Evolutionary conservation across 1,140 invertebrate species (phyloP).

Genomic region (Araneus ventricosus): DNA sequence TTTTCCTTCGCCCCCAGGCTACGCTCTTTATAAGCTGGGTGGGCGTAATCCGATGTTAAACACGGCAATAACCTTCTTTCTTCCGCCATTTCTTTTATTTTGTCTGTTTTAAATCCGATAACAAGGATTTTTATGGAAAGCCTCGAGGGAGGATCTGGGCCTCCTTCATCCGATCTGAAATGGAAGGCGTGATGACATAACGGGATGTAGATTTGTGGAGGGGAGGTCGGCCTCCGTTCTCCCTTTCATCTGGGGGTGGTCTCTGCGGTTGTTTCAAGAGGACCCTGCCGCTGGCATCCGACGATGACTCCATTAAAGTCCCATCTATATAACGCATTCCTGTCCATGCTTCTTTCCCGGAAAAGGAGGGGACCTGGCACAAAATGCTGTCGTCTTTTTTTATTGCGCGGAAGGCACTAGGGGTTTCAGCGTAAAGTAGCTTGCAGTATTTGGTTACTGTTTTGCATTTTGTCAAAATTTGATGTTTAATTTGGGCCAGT

Average conservation of each 20-base stretch:
- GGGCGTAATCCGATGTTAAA: slow-evolving; percentile 72
- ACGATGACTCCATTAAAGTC: slow-evolving; percentile 72
- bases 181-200: slow-evolving; percentile 74
- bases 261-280: slow-evolving; percentile 72
- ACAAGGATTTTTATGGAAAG: slow-evolving; percentile 56
- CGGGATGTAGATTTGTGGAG: slow-evolving; percentile 69
- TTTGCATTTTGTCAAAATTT: too few species aligned
- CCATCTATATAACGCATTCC: slow-evolving; percentile 54
- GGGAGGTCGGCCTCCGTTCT: neutral
- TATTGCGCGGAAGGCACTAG: neutral
- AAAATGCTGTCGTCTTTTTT: neutral
- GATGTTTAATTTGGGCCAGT: too few species aligned
- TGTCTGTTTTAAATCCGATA: slow-evolving; percentile 70
- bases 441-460: too few species aligned
- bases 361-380: neutral
- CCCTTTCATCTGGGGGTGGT: slow-evolving; percentile 45
- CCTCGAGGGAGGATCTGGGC: slow-evolving; percentile 45
- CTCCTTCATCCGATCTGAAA: neutral
- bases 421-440: neutral
- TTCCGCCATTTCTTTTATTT: slow-evolving; percentile 51
- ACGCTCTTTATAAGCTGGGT: neutral
- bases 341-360: neutral
- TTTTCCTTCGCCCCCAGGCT: neutral
- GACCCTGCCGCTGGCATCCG: slow-evolving; percentile 61
- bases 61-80: slow-evolving; percentile 59